phyloP scores from a whole-genome alignment of 2,797 vertebrate genomes.

The Choloepus didactylus region DNA sequence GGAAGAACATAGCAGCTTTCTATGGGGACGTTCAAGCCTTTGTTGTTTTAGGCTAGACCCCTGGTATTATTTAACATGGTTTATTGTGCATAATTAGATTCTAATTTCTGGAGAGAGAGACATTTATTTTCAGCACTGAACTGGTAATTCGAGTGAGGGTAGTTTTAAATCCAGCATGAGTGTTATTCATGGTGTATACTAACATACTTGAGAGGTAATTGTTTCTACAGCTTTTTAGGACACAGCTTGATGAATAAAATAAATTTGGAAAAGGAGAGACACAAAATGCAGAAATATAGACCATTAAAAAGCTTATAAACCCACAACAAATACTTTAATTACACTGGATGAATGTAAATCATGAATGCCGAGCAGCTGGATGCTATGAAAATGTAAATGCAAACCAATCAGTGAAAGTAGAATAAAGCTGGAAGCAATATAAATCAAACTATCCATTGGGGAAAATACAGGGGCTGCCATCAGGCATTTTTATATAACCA shows the following conservation, averaged over 20 bases:
- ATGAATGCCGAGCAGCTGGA: slow-evolving; percentile 83
- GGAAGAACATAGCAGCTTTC: slow-evolving; percentile 54
- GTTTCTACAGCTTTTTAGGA: slow-evolving; percentile 84
- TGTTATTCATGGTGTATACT: slow-evolving; percentile 82
- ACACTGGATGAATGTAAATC: slow-evolving; percentile 85
- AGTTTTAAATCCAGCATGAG: slow-evolving; percentile 81
- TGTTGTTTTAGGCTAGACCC: slow-evolving; percentile 83
- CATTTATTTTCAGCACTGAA: slow-evolving; percentile 84
- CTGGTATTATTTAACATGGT: slow-evolving; percentile 81
- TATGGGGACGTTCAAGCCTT: slow-evolving; percentile 70
- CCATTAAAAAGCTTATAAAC: slow-evolving; percentile 85
- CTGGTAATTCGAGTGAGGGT: slow-evolving; percentile 78
- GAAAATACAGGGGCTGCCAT: slow-evolving; percentile 66
- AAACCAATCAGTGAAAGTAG: slow-evolving; percentile 82
- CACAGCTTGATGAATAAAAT: slow-evolving; percentile 86
- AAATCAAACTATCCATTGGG: slow-evolving; percentile 82
- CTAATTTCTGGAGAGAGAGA: slow-evolving; percentile 82
- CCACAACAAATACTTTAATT: slow-evolving; percentile 87
- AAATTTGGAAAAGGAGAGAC: slow-evolving; percentile 84
- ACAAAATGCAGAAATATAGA: slow-evolving; percentile 86
- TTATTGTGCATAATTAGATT: slow-evolving; percentile 84
- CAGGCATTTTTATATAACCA: slow-evolving; percentile 70
- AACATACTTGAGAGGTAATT: slow-evolving; percentile 84
- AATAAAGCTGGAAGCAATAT: slow-evolving; percentile 80
- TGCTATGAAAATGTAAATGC: slow-evolving; percentile 87